phyloP scores from a whole-genome alignment of 2,113 vertebrate species.

The Eurypyga helias region DNA sequence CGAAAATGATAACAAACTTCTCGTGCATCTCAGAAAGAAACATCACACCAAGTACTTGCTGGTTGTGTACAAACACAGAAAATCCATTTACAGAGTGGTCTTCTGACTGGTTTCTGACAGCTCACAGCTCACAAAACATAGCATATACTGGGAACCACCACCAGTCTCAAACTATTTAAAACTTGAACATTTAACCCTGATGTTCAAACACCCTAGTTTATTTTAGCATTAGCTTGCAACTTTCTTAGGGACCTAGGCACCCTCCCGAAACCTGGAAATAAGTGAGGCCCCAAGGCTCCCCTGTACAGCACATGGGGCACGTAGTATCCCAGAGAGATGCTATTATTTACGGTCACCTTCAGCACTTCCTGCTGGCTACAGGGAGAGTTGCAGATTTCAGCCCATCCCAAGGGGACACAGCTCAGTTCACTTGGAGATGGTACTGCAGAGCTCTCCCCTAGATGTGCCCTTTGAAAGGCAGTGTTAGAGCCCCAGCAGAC shows the following conservation, averaged over 20 bases:
- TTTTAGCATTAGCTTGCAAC: not conserved
- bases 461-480: not conserved
- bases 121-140: constrained; percentile 1
- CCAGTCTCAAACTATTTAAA: not conserved
- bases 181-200: not conserved
- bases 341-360: not conserved
- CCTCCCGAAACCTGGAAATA: not conserved
- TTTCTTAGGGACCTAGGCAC: not conserved
- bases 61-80: not conserved
- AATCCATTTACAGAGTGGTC: not conserved
- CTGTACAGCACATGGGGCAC: too few relatives aligned
- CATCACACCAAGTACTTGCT: not conserved
- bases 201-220: not conserved
- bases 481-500: not conserved
- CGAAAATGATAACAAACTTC: constrained; percentile 24
- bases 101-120: not conserved
- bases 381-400: not conserved
- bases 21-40: not conserved
- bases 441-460: not conserved
- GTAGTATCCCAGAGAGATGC: not conserved
- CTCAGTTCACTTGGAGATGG: not conserved
- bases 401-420: not conserved
- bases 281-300: not conserved
- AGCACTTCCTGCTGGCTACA: not conserved
- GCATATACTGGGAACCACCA: not conserved